Evolutionary conservation across 2,797 vertebrate species (phyloP).

Genomic region (Argya squamiceps): DNA sequence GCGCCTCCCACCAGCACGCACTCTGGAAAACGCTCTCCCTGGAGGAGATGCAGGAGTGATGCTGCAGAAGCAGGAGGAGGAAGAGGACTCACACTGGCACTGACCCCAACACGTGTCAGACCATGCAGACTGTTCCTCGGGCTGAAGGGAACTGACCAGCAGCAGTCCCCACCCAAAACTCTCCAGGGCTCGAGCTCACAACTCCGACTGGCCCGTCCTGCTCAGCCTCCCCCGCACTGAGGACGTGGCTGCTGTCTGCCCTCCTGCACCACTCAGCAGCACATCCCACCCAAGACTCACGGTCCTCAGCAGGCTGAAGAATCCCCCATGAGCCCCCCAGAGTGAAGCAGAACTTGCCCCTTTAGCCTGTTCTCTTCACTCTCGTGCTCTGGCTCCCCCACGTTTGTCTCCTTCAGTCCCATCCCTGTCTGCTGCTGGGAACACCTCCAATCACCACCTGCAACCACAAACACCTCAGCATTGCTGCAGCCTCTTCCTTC

Average conservation of each 20-base stretch:
- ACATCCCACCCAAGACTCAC: rapidly evolving
- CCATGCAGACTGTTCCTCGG: rapidly evolving
- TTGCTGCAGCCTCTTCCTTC: background rate
- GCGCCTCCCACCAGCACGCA: background rate
- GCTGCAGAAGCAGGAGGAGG: background rate
- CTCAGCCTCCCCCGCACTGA: rapidly evolving
- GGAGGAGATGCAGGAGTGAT: background rate
- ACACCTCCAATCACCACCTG: background rate
- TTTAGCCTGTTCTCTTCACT: background rate
- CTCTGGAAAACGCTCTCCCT: rapidly evolving
- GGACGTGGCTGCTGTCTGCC: rapidly evolving
- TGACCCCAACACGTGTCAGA: rapidly evolving
- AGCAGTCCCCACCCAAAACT: background rate
- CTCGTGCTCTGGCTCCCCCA: background rate
- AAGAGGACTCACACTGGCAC: background rate
- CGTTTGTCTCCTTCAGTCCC: background rate
- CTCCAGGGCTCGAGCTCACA: background rate
- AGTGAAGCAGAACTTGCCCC: background rate
- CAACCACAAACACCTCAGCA: background rate
- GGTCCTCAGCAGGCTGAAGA: background rate
- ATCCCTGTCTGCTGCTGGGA: background rate
- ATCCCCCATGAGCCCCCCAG: rapidly evolving
- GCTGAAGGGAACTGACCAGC: background rate
- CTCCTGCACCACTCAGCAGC: background rate
- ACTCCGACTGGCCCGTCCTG: rapidly evolving